phyloP scores from a whole-genome alignment of 2,113 vertebrate genomes.

The Pituophis catenifer region DNA sequence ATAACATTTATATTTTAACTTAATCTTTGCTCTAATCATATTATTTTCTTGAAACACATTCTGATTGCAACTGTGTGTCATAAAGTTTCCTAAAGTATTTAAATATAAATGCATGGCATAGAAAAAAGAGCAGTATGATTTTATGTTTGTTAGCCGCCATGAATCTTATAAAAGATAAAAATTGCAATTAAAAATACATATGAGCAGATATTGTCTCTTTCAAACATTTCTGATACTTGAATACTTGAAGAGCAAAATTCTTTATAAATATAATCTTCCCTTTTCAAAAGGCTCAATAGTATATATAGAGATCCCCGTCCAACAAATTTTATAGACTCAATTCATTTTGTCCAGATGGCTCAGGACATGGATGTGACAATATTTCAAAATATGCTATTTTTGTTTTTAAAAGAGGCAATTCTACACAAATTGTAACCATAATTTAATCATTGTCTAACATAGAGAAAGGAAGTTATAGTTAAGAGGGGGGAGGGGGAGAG shows the following conservation, averaged over 20 bases:
- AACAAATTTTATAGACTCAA: background rate
- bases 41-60: background rate
- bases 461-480: background rate
- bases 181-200: background rate
- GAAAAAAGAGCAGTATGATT: background rate
- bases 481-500: too few relatives aligned
- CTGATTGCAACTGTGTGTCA: background rate
- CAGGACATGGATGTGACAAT: background rate
- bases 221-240: background rate
- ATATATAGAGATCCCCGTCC: background rate
- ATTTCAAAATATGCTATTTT: background rate
- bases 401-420: background rate
- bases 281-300: background rate
- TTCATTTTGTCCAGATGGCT: slow-evolving; percentile 15
- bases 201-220: background rate
- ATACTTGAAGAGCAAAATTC: background rate
- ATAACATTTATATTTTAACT: background rate
- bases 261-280: background rate
- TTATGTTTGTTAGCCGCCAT: background rate
- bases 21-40: background rate
- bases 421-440: background rate
- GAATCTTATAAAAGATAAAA: background rate
- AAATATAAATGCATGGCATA: background rate
- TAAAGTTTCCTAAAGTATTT: background rate
- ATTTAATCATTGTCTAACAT: background rate